Conservation (phyloP, 2,888 invertebrate species). For the Lycocerus yunnanus region DNA sequence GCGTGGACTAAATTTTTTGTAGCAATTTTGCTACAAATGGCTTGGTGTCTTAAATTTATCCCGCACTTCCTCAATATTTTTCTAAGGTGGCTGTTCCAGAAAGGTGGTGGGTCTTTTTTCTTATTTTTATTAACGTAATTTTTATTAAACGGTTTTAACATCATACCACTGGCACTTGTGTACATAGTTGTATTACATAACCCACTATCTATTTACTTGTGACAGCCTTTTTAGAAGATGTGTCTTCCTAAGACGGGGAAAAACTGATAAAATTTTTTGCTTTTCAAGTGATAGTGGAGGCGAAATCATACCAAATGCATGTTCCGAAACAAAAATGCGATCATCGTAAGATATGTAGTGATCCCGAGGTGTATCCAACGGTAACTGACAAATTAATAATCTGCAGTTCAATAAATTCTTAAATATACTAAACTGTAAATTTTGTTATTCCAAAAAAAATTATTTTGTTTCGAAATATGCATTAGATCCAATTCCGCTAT, state of each 20-base stretch:
- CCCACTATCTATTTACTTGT: constrained; percentile 46
- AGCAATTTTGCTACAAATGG: neutral
- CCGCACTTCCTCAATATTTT: constrained; percentile 4
- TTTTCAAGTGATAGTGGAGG: too few species aligned
- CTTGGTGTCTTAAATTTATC: neutral
- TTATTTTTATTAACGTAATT: constrained; percentile 15
- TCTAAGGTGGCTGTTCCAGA: constrained; percentile 56
- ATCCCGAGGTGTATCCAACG: too few species aligned
- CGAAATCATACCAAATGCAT: neutral
- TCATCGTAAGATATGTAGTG: too few species aligned
- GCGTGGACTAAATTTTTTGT: neutral
- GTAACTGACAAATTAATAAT: too few species aligned
- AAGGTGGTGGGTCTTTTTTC: constrained; percentile 49
- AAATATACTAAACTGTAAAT: too few species aligned
- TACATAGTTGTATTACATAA: constrained; percentile 12
- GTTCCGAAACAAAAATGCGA: neutral
- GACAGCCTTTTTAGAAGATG: constrained; percentile 49
- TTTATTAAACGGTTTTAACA: constrained; percentile 28
- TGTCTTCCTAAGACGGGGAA: neutral
- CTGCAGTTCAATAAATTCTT: too few species aligned
- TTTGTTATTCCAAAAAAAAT: too few species aligned
- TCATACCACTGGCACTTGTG: constrained; percentile 36
- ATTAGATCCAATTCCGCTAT: too few species aligned
- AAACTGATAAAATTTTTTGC: neutral
- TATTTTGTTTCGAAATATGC: too few species aligned